Conservation (phyloP, 2,113 vertebrate genomes). For the Triplophysa rosa region DNA sequence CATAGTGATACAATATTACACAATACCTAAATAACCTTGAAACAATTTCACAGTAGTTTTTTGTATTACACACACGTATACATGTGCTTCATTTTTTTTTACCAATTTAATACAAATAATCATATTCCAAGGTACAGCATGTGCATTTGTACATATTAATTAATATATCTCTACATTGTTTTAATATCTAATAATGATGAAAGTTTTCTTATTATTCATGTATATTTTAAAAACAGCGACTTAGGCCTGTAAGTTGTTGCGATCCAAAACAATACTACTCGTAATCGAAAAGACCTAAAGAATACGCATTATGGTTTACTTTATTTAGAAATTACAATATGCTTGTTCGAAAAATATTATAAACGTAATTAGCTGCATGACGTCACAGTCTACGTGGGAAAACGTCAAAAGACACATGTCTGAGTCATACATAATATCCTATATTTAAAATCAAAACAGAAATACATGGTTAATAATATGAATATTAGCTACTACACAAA, state of each 20-base stretch:
- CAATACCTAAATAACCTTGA: background rate
- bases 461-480: background rate
- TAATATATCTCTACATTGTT: background rate
- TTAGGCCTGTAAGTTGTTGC: too few relatives aligned
- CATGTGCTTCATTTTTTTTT: background rate
- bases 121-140: too few relatives aligned
- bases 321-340: background rate
- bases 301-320: background rate
- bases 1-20: background rate
- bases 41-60: background rate
- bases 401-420: background rate
- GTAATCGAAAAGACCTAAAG: too few relatives aligned
- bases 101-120: too few relatives aligned
- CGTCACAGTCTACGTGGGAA: slow-evolving; percentile 5
- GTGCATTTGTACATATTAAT: background rate
- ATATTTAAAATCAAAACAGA: background rate
- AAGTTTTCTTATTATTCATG: background rate
- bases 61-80: background rate
- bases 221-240: background rate
- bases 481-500: too few relatives aligned
- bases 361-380: background rate
- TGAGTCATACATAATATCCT: background rate
- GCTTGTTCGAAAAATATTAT: background rate
- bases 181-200: background rate
- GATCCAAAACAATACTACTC: too few relatives aligned